Evolutionary conservation across 2,113 vertebrate genomes (phyloP), one percentile per base, ranked within the genome.

Genomic region (Canis aureus): DNA sequence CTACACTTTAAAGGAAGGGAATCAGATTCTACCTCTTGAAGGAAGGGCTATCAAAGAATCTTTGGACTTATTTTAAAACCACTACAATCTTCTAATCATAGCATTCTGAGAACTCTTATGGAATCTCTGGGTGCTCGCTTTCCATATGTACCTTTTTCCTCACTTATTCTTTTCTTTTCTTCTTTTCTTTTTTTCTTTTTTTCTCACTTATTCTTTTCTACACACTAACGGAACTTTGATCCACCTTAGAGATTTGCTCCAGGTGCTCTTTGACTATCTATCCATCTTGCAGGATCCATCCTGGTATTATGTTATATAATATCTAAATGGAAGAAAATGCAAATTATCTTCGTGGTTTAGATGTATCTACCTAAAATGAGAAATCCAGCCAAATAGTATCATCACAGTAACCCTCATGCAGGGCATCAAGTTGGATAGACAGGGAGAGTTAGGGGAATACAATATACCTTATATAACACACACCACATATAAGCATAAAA

Each of bases 201-300:
- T 13, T 20, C 22, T 20, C 5, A 25, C 2, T 13, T 91, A 2
- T 55, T 29, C 27, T n/a, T 60, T 85, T 73, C 73, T 91, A 4
- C 27, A n/a, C 43, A 8, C 17, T 13, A 43, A 11, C 2, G 8
- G 5, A 64, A 17, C 9, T 0, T 23, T 43, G 15, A 16, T 8
- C 17, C 43, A 22, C 49, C 19, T 53, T 32, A 57, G 64, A 91
- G 3, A 22, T 89, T 76, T 32, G 43, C 25, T 66, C 22, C 19
- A 55, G 51, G 5, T 83, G 4, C 5, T 62, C 29, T 38, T 17
- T 79, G 53, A 78, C 38, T 38, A 10, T 32, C 23, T 27, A 13
- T 85, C 16, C 3, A 55, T 74, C 32, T 55, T 43, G 38, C 0
- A 57, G 27, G 51, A 55, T 35, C 17, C 8, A 13, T 74, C 69